phyloP scores from a whole-genome alignment of 2,888 invertebrate genomes.

The Teleogryllus oceanicus region DNA sequence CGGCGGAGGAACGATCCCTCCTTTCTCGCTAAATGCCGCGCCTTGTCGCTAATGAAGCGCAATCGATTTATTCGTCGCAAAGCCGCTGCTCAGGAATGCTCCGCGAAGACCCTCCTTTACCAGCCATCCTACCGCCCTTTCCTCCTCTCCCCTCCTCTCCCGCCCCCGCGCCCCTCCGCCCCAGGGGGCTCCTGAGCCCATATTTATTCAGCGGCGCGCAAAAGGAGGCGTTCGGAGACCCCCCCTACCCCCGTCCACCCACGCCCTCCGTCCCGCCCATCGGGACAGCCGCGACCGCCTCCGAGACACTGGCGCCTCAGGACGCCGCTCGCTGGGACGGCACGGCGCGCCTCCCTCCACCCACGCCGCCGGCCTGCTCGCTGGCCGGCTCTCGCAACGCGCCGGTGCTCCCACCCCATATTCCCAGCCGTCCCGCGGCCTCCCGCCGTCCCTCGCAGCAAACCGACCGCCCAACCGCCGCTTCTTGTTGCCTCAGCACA shows the following conservation, averaged over 20 bases:
- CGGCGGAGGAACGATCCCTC: neutral
- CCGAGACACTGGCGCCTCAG: too few species aligned
- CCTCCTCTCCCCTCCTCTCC: neutral
- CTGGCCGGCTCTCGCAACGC: too few species aligned
- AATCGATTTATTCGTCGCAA: neutral
- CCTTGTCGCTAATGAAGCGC: slow-evolving; percentile 18
- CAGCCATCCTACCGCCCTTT: neutral
- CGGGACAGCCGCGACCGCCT: neutral
- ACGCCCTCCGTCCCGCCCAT: neutral
- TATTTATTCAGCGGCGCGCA: neutral
- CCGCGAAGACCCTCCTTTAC: too few species aligned
- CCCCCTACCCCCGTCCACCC: neutral
- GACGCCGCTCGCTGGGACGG: too few species aligned
- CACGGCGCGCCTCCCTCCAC: too few species aligned
- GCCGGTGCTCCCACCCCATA: too few species aligned
- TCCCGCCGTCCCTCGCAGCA: too few species aligned
- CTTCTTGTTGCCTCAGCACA: too few species aligned
- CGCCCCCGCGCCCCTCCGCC: neutral
- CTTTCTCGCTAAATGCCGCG: neutral
- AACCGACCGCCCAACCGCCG: too few species aligned
- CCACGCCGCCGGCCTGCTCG: too few species aligned
- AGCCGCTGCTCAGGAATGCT: neutral
- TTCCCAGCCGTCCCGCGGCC: too few species aligned
- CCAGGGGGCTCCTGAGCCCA: neutral
- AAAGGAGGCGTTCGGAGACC: neutral